Percentiles rank a stretch among this genome's conserved stretches.
Conservation (phyloP, 2,888 invertebrate species). For the Aphodius sticticus region DNA sequence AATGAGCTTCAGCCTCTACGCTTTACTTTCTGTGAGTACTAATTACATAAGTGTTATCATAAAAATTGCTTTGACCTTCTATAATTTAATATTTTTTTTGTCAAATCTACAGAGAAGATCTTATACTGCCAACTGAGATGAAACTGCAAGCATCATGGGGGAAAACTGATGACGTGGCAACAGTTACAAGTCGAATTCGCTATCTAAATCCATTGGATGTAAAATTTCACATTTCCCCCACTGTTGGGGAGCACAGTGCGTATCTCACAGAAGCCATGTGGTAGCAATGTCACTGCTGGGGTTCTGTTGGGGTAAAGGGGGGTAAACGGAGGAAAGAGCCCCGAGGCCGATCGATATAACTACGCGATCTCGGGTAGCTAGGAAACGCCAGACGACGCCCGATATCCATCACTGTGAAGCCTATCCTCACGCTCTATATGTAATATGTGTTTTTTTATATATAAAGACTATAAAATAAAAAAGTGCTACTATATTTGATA, state of each 20-base stretch:
- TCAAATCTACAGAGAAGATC: no score
- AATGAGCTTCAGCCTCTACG: no score
- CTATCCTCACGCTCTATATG: background rate
- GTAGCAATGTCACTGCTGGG: conserved; percentile 39
- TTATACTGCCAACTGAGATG: background rate
- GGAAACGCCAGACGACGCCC: conserved; percentile 45
- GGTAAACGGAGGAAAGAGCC: conserved; percentile 13
- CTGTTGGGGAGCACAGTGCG: background rate
- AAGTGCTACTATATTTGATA: no score
- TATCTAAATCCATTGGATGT: background rate
- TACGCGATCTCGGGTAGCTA: conserved; percentile 47
- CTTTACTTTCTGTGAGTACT: no score
- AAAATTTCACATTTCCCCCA: background rate
- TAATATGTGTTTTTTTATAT: no score
- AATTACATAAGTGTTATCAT: no score
- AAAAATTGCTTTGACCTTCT: no score
- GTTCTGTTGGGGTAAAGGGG: conserved; percentile 33
- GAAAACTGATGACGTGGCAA: background rate
- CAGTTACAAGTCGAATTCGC: background rate
- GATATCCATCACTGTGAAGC: conserved; percentile 37
- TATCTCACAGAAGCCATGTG: conserved; percentile 16
- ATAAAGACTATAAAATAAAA: no score
- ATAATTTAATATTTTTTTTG: no score
- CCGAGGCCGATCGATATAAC: conserved; percentile 42
- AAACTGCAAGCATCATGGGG: background rate